Conservation (phyloP, 35 echinoderm and acorn worm species). For the Patiria miniata region DNA sequence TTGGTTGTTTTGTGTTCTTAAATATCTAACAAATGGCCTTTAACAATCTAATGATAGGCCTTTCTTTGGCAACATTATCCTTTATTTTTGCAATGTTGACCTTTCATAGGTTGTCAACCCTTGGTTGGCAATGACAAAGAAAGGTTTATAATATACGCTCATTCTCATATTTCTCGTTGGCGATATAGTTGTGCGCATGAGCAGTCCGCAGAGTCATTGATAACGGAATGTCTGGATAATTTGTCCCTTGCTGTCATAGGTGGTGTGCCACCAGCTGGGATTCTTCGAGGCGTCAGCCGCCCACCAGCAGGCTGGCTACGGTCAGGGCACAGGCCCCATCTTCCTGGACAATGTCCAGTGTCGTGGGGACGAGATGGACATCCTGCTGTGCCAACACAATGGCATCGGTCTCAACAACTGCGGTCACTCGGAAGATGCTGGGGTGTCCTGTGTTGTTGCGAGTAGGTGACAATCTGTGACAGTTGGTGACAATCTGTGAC, state of each 20-base stretch:
- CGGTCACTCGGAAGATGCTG: constrained; percentile 45
- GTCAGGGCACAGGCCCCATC: constrained; percentile 34
- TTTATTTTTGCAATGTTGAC: too few relatives aligned
- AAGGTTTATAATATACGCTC: too few relatives aligned
- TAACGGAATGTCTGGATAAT: too few relatives aligned
- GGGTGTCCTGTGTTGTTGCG: constrained; percentile 14
- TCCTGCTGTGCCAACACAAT: background rate
- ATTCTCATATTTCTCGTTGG: too few relatives aligned
- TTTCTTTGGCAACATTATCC: too few relatives aligned
- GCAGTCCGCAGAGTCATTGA: too few relatives aligned
- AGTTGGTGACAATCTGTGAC: background rate
- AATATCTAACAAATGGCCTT: too few relatives aligned
- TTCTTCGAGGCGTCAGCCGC: constrained; percentile 3
- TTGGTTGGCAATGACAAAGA: too few relatives aligned
- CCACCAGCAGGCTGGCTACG: background rate
- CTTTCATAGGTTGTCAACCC: too few relatives aligned
- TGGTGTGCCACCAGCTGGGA: constrained; percentile 46
- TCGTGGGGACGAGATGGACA: background rate
- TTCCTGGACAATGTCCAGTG: constrained; percentile 28
- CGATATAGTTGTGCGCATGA: too few relatives aligned
- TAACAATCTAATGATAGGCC: too few relatives aligned
- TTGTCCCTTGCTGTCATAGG: background rate
- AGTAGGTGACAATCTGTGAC: background rate
- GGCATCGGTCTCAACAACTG: constrained; percentile 41
- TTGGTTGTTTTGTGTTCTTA: too few relatives aligned